phyloP scores from a whole-genome alignment of 2,797 vertebrate genomes.

The Bovichtus diacanthus region DNA sequence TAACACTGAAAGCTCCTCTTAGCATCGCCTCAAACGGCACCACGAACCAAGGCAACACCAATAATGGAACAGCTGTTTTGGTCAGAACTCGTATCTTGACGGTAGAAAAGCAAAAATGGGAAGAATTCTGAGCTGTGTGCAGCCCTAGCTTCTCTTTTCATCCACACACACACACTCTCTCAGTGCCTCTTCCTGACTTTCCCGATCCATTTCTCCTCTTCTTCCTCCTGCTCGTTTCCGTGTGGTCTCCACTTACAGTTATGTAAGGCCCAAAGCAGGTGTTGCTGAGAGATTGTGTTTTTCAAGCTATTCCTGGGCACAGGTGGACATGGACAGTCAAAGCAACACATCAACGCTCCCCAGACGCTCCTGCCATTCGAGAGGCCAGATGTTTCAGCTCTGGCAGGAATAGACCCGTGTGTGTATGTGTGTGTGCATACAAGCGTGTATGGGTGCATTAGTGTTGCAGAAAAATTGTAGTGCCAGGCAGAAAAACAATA shows the following conservation, averaged over 20 bases:
- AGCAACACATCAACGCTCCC: conserved; percentile 62
- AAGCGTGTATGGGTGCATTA: not conserved
- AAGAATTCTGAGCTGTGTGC: not conserved
- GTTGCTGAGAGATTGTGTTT: conserved; percentile 64
- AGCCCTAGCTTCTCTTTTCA: not conserved
- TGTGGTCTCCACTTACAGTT: conserved; percentile 42
- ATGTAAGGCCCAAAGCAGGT: conserved; percentile 68
- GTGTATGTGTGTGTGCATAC: not conserved
- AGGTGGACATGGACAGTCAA: conserved; percentile 69
- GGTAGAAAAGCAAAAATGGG: too few relatives aligned
- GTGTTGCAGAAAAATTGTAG: conserved; percentile 4
- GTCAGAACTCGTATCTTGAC: not conserved
- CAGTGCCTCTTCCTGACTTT: not conserved
- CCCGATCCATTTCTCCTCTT: conserved; percentile 30
- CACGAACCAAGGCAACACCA: not conserved
- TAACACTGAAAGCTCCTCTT: too few relatives aligned
- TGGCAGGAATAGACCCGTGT: conserved; percentile 16
- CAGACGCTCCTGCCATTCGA: conserved; percentile 26
- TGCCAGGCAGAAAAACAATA: conserved; percentile 24
- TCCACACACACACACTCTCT: not conserved
- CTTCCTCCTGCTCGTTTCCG: conserved; percentile 15
- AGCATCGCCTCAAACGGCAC: not conserved
- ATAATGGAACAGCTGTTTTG: not conserved
- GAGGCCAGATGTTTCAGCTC: conserved; percentile 55
- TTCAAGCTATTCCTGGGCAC: conserved; percentile 67